Percentiles rank a stretch among this genome's conserved stretches.
Conservation (phyloP, 2,797 vertebrate species). For the Microctenopoma lineatum region DNA sequence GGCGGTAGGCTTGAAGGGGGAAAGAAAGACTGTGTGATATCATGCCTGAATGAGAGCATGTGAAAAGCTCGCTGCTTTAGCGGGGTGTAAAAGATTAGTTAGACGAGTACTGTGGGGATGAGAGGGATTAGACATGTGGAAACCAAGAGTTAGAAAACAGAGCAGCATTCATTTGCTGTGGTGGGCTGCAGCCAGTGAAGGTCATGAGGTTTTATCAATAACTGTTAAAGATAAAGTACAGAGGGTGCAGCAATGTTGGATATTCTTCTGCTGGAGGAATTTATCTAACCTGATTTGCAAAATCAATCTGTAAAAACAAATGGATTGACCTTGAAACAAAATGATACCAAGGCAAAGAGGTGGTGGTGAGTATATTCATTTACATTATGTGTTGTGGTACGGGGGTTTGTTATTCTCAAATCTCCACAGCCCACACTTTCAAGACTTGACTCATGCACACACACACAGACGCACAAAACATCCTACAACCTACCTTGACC, state of each 20-base stretch:
- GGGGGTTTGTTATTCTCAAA: conserved; percentile 24
- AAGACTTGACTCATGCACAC: conserved; percentile 9
- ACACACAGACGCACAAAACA: conserved; percentile 3
- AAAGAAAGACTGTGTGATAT: conserved; percentile 29
- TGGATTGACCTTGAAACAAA: conserved; percentile 70
- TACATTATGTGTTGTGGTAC: conserved; percentile 13
- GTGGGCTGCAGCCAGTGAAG: conserved; percentile 52
- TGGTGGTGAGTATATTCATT: conserved; percentile 53
- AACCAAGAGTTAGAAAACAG: conserved; percentile 56
- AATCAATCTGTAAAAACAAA: conserved; percentile 74
- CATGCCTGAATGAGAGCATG: conserved; percentile 35
- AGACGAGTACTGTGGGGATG: conserved; percentile 41
- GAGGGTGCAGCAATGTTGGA: conserved; percentile 45
- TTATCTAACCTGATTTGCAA: conserved; percentile 59
- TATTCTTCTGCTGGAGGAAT: conserved; percentile 47
- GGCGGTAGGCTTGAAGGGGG: conserved; percentile 16
- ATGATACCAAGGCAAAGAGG: conserved; percentile 46
- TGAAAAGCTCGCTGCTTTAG: conserved; percentile 51
- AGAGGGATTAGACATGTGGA: conserved; percentile 63
- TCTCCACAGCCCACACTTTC: conserved; percentile 22
- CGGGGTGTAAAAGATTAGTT: conserved; percentile 56
- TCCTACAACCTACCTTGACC: conserved; percentile 83
- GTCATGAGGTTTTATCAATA: conserved; percentile 72
- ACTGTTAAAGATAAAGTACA: conserved; percentile 61
- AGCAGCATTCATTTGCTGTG: conserved; percentile 55